Evolutionary conservation across 2,888 invertebrate species (phyloP), one percentile per base, ranked within the genome.

Genomic region (Xanthorhoe designata): DNA sequence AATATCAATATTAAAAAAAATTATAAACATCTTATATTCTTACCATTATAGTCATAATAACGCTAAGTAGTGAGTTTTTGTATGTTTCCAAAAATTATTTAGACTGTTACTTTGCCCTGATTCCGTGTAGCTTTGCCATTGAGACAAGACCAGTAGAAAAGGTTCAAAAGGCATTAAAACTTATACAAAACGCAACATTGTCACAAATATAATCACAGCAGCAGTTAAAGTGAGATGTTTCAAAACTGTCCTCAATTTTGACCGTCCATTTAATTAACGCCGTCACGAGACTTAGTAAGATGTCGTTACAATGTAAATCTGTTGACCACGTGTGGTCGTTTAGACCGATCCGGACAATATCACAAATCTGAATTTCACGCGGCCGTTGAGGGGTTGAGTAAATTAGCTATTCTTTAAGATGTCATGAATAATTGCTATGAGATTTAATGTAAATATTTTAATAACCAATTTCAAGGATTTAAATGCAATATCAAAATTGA

Each of bases 311-410:
- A 70, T 72, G 79, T 75, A 77, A 83, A 82, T 82, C 78, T 81
- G 79, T 68, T 65, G 74, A 84, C 84, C 87, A 87, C 87, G 86
- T 87, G 87, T 78, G 83, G 81, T 80, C 84, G 76, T 79, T 84
- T 75, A 66, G 78, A 72, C 78, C 81, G 83, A 76, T 73, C 78
- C 81, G 83, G 82, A 72, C 77, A 78, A 80, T 83, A 76, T 77
- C 69, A 61, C 67, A 66, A 78, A 78, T 81, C 81, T 79, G 71
- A 69, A 72, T 75, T 75, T 74, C 78, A 76, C 71, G 75, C 73
- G 56, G 70, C 63, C 61, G 73, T 77, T 76, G 63, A 77, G 74
- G 83, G 84, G 81, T 84, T 78, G 66, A 13, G 52, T 61, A 50
- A 62, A 69, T 75, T 75, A 51, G 63, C 24, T 56, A 68, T 64